Percentiles rank a stretch among this genome's conserved stretches.
Evolutionary conservation across 1,140 invertebrate species (phyloP).

Genomic region (Drosophila ficusphila): DNA sequence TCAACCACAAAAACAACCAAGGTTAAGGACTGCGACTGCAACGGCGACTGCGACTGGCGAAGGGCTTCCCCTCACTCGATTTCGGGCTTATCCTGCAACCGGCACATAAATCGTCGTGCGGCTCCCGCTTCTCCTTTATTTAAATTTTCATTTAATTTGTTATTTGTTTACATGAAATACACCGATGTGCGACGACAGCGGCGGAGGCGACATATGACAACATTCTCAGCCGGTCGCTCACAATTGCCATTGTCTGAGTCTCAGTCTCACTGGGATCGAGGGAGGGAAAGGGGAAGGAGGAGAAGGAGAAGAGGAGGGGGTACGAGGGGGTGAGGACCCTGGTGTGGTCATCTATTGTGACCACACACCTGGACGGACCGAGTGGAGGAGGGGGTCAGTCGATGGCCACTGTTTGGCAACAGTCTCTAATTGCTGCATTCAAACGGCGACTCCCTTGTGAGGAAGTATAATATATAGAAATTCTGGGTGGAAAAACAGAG

Average conservation of each 20-base stretch:
- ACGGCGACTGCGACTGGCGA: slow-evolving; percentile 52
- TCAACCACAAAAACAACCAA: slow-evolving; percentile 49
- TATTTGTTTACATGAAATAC: slow-evolving; percentile 83
- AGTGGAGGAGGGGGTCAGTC: slow-evolving; percentile 8
- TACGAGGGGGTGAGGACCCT: slow-evolving; percentile 4
- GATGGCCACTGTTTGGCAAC: slow-evolving; percentile 72
- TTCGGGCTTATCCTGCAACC: slow-evolving; percentile 70
- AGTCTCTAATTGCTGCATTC: slow-evolving; percentile 68
- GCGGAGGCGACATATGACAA: slow-evolving; percentile 78
- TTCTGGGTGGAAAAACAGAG: background rate
- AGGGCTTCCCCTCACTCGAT: slow-evolving; percentile 32
- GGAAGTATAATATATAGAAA: background rate
- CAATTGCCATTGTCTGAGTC: slow-evolving; percentile 74
- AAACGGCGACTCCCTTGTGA: slow-evolving; percentile 10
- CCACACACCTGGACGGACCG: slow-evolving; percentile 62
- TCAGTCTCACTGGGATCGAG: slow-evolving; percentile 26
- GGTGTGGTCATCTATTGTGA: slow-evolving; percentile 48
- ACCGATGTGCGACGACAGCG: slow-evolving; percentile 68
- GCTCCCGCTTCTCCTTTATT: slow-evolving; percentile 62
- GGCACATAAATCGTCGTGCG: slow-evolving; percentile 71
- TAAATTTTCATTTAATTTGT: slow-evolving; percentile 84
- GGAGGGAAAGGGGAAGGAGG: background rate
- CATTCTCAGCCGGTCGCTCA: slow-evolving; percentile 77
- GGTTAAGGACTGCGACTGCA: slow-evolving; percentile 34
- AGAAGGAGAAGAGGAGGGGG: slow-evolving; percentile 1